Percentiles rank a stretch among this genome's conserved stretches.
These are phyloP conservation scores for Astropecten irregularis DNA, from an alignment of 53 echinoderm and acorn worm species.

Conservation along the genomic window DNA sequence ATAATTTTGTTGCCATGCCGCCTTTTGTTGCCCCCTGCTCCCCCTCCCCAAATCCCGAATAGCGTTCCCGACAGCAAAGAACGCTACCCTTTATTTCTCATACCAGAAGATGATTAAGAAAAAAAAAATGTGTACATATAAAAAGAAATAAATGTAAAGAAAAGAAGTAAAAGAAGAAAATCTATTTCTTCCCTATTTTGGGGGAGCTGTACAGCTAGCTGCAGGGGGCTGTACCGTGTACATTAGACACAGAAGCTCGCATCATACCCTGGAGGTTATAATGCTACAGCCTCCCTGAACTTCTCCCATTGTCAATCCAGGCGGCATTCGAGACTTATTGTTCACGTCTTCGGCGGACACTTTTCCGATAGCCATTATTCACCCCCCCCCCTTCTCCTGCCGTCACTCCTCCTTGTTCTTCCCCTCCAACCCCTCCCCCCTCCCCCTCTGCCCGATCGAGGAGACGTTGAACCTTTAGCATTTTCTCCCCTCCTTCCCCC, in stretches of 20 bases:
- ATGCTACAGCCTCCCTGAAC: slow-evolving; percentile 30
- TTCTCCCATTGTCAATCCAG: slow-evolving; percentile 43
- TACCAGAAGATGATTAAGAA: too few relatives aligned
- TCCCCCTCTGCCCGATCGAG: slow-evolving; percentile 29
- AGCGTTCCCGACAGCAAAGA: slow-evolving; percentile 10
- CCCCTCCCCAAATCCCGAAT: neutral
- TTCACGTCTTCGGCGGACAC: slow-evolving; percentile 34
- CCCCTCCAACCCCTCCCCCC: too few relatives aligned
- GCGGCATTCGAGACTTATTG: slow-evolving; percentile 26
- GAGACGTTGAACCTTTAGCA: slow-evolving; percentile 39
- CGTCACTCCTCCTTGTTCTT: too few relatives aligned
- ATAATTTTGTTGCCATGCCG: slow-evolving; percentile 5
- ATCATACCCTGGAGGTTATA: slow-evolving; percentile 22
- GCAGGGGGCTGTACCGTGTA: slow-evolving; percentile 34
- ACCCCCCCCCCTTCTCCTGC: too few relatives aligned
- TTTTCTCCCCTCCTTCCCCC: too few relatives aligned
- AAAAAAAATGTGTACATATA: too few relatives aligned
- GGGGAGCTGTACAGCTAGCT: too few relatives aligned
- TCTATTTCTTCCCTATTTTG: too few relatives aligned
- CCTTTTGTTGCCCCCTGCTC: slow-evolving; percentile 1
- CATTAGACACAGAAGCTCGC: slow-evolving; percentile 18
- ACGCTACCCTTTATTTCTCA: slow-evolving; percentile 10
- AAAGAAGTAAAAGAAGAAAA: too few relatives aligned
- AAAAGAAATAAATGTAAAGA: too few relatives aligned
- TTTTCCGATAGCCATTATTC: slow-evolving; percentile 54